Percentiles rank a stretch among this genome's conserved stretches.
Evolutionary conservation across 2,113 vertebrate genomes (phyloP).

Genomic region (human (Homo sapiens)): DNA sequence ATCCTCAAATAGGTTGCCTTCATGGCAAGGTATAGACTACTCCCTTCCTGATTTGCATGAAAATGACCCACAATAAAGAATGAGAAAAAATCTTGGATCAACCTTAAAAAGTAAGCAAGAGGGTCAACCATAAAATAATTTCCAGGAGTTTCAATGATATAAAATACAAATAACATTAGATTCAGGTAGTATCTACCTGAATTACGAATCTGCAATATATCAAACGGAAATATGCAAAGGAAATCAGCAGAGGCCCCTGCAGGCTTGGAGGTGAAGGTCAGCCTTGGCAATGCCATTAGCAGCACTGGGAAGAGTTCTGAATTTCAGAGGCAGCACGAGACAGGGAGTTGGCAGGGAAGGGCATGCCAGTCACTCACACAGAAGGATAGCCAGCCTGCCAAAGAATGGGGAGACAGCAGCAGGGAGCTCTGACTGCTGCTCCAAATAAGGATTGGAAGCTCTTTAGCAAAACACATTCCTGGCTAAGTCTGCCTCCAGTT

Average conservation of each 20-base stretch:
- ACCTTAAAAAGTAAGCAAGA: background rate
- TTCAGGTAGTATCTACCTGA: background rate
- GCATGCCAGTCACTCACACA: background rate
- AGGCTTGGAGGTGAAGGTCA: background rate
- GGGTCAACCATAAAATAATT: background rate
- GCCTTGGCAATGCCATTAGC: background rate
- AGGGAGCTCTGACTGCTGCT: background rate
- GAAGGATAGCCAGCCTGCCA: constrained; percentile 15
- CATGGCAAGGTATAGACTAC: background rate
- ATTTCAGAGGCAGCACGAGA: background rate
- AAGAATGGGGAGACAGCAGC: background rate
- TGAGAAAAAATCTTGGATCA: background rate
- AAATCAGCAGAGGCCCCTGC: background rate
- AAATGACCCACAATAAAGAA: background rate
- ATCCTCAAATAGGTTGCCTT: background rate
- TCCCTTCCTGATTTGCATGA: background rate
- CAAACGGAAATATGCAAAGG: background rate
- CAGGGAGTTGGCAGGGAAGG: background rate
- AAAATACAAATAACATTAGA: background rate
- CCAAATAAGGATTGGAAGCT: constrained; percentile 33
- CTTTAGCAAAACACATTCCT: constrained; percentile 31
- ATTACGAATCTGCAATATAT: background rate
- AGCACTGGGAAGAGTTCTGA: background rate
- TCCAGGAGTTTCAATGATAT: background rate
- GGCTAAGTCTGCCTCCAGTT: background rate